Percentiles rank a stretch among this genome's conserved stretches.
phyloP scores from a whole-genome alignment of 2,888 invertebrate genomes.

The Teleiodes luculella region DNA sequence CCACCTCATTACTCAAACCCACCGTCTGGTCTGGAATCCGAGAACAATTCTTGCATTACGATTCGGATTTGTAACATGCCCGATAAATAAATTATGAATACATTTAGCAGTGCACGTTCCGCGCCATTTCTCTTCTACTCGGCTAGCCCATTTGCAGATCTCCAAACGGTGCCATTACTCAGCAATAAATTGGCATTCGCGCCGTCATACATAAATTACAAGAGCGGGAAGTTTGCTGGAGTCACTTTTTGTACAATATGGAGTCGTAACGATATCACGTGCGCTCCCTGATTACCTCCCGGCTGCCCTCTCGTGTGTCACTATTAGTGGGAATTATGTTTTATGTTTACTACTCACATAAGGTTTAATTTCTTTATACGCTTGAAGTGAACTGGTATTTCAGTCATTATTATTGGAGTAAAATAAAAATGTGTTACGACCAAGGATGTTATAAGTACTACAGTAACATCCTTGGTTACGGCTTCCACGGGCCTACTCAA shows the following conservation, averaged over 20 bases:
- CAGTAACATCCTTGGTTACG: too few relatives aligned
- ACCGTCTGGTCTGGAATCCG: slow-evolving; percentile 33
- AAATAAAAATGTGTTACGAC: too few relatives aligned
- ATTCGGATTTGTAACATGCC: slow-evolving; percentile 64
- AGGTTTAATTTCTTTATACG: too few relatives aligned
- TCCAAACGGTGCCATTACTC: slow-evolving; percentile 77
- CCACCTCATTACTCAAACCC: slow-evolving; percentile 42
- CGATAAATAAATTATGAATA: slow-evolving; percentile 77
- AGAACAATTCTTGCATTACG: slow-evolving; percentile 57
- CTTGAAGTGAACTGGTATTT: too few relatives aligned
- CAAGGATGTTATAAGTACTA: too few relatives aligned
- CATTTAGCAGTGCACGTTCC: slow-evolving; percentile 70
- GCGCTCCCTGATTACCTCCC: background rate
- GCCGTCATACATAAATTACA: slow-evolving; percentile 78
- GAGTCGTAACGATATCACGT: slow-evolving; percentile 15
- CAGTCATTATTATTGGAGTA: too few relatives aligned
- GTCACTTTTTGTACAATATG: slow-evolving; percentile 55
- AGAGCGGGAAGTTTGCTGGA: slow-evolving; percentile 61
- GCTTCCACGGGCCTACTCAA: too few relatives aligned
- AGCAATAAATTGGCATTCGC: slow-evolving; percentile 78
- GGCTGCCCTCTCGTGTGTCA: background rate
- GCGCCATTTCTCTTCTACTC: slow-evolving; percentile 75
- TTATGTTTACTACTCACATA: background rate
- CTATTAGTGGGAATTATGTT: slow-evolving; percentile 1
- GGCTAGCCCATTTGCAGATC: slow-evolving; percentile 76